Percentiles rank a stretch among this genome's conserved stretches.
Evolutionary conservation across 2,888 invertebrate genomes (phyloP).

Genomic region (Eudemis profundana): DNA sequence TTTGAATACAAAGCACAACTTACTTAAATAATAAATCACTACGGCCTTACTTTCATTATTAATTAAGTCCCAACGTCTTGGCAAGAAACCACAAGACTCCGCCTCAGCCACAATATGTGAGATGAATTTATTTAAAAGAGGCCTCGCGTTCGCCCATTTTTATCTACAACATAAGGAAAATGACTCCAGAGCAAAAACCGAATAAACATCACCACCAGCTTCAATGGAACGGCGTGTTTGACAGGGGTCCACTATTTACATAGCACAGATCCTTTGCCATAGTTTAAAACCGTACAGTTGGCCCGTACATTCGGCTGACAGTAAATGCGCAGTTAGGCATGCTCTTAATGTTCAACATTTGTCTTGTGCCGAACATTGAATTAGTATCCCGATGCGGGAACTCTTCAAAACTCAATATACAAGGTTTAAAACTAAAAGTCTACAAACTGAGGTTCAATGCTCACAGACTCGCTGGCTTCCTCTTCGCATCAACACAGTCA

Average conservation of each 20-base stretch:
- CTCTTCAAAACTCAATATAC: too few species aligned
- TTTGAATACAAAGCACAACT: background rate
- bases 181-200: slow-evolving; percentile 8
- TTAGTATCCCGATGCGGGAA: too few species aligned
- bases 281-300: too few species aligned
- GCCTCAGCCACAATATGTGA: background rate
- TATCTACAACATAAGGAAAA: slow-evolving; percentile 10
- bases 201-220: slow-evolving; percentile 18
- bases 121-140: slow-evolving; percentile 1
- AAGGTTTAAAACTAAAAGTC: too few species aligned
- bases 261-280: slow-evolving; percentile 13
- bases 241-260: slow-evolving; percentile 35
- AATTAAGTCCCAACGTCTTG: slow-evolving; percentile 1
- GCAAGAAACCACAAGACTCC: background rate
- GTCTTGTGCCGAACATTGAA: too few species aligned
- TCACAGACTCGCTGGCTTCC: too few species aligned
- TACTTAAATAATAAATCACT: slow-evolving; percentile 2
- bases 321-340: too few species aligned
- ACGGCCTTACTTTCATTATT: slow-evolving; percentile 5
- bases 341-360: too few species aligned
- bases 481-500: too few species aligned
- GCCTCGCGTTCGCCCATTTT: background rate
- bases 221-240: slow-evolving; percentile 29
- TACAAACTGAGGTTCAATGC: too few species aligned
- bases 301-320: too few species aligned